Conservation (phyloP, 92 coral and sea anemone species). For the Parazoanthus atlanticus region DNA sequence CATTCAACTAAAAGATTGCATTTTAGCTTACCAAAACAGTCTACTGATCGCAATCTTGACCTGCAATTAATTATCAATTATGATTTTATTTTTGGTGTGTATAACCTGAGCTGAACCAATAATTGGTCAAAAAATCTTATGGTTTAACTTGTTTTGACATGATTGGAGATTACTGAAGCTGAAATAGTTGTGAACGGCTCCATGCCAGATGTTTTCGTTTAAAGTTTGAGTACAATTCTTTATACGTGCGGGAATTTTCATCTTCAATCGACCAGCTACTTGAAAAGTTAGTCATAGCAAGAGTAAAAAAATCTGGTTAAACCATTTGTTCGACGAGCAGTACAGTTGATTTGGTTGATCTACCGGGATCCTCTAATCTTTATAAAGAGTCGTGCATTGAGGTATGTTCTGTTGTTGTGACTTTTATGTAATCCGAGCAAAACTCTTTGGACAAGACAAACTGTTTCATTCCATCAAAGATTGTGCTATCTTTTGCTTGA, state of each 20-base stretch:
- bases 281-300: background rate
- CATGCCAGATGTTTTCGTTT: conserved; percentile 8
- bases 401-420: background rate
- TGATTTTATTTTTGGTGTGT: no score
- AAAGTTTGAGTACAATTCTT: background rate
- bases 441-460: background rate
- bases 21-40: background rate
- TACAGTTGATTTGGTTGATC: background rate
- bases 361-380: background rate
- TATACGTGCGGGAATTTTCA: background rate
- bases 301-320: background rate
- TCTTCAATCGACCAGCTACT: background rate
- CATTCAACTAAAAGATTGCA: background rate
- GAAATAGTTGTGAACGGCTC: background rate
- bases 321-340: background rate
- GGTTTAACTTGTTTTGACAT: conserved; percentile 22
- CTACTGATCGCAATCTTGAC: background rate
- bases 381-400: background rate
- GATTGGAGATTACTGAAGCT: conserved; percentile 7
- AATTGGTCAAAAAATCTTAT: background rate
- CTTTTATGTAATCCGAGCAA: background rate
- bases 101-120: background rate
- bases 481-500: background rate
- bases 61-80: background rate
- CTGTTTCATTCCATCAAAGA: background rate